Conservation (phyloP, 2,888 invertebrate genomes). For the Leptothorax acervorum region DNA sequence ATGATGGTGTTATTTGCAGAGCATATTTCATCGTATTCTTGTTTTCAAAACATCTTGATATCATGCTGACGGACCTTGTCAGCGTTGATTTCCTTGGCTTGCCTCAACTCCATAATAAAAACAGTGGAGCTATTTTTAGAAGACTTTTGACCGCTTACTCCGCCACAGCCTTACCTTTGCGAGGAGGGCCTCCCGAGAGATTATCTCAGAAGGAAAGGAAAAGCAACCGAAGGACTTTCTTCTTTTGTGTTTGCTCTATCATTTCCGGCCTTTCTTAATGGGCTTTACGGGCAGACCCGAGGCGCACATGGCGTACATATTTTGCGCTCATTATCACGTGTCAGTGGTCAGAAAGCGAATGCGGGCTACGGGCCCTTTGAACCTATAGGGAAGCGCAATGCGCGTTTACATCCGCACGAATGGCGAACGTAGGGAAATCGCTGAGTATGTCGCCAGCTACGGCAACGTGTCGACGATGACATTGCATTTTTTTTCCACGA, state of each 20-base stretch:
- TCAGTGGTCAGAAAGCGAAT: constrained; percentile 20
- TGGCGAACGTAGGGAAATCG: not conserved
- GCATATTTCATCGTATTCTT: constrained; percentile 5
- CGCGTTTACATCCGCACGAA: not conserved
- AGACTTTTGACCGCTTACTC: constrained; percentile 1
- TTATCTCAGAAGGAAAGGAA: not conserved
- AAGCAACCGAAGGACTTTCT: not conserved
- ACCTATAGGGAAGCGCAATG: not conserved
- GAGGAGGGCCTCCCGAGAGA: not conserved
- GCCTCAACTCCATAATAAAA: constrained; percentile 16
- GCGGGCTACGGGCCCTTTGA: constrained; percentile 5
- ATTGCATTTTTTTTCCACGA: not conserved
- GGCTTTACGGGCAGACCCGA: not conserved
- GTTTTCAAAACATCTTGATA: constrained; percentile 43
- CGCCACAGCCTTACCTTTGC: not conserved
- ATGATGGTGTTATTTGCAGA: not conserved
- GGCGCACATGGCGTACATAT: constrained; percentile 2
- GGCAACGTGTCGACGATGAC: constrained; percentile 20
- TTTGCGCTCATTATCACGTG: not conserved
- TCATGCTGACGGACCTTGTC: constrained; percentile 10
- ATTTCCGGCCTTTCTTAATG: not conserved
- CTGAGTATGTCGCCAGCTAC: not conserved
- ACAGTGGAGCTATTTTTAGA: not conserved
- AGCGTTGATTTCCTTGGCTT: constrained; percentile 20
- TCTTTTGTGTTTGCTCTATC: not conserved